Conservation (phyloP, 2,888 invertebrate genomes). For the Petrolisthes cinctipes region DNA sequence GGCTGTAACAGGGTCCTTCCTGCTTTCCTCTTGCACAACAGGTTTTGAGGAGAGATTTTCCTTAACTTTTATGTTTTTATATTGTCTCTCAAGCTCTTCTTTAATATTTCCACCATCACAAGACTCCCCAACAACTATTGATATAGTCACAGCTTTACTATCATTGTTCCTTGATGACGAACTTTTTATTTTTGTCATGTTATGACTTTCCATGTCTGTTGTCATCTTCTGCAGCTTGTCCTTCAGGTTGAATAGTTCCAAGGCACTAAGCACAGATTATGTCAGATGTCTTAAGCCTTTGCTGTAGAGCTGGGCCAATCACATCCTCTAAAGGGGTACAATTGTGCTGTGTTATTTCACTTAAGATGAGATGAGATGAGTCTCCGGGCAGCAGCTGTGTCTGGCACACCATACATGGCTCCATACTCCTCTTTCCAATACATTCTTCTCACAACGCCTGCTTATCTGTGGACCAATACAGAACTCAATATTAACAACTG, state of each 20-base stretch:
- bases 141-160: constrained; percentile 15
- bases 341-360: constrained; percentile 34
- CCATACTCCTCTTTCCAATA: neutral
- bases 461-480: too few species aligned
- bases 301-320: constrained; percentile 31
- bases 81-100: constrained; percentile 48
- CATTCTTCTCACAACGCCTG: too few species aligned
- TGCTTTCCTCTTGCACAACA: neutral
- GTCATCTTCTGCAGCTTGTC: constrained; percentile 49
- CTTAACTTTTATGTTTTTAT: constrained; percentile 24
- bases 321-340: constrained; percentile 35
- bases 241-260: constrained; percentile 42
- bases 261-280: constrained; percentile 38
- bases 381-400: neutral
- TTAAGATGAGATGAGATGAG: neutral
- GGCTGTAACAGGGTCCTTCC: neutral
- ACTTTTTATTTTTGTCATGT: constrained; percentile 43
- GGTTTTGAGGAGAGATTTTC: neutral
- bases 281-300: constrained; percentile 28
- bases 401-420: neutral
- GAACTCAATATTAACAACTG: too few species aligned
- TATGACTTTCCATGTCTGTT: constrained; percentile 47
- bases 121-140: constrained; percentile 31
- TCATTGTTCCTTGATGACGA: constrained; percentile 15
- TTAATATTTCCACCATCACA: constrained; percentile 29